Conservation (phyloP, 2,797 vertebrate genomes). For the Pygocentrus nattereri region DNA sequence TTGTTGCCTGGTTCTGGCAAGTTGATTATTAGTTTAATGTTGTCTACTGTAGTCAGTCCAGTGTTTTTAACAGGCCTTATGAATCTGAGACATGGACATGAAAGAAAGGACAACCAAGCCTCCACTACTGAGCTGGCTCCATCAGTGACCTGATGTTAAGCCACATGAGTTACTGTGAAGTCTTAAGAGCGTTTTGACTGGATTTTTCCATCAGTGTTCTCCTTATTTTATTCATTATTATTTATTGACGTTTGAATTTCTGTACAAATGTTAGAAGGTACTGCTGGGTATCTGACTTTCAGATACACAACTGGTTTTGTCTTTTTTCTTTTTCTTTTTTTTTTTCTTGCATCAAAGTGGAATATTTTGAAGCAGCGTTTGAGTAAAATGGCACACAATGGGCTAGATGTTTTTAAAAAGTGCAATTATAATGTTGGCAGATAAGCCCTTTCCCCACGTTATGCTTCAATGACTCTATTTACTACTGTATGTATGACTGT, state of each 20-base stretch:
- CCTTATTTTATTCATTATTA: slow-evolving; percentile 47
- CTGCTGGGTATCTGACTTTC: slow-evolving; percentile 35
- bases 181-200: slow-evolving; percentile 46
- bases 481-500: slow-evolving; percentile 76
- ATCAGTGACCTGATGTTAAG: slow-evolving; percentile 38
- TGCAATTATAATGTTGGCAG: slow-evolving; percentile 82
- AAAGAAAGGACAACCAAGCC: not conserved
- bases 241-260: slow-evolving; percentile 54
- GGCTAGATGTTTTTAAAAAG: slow-evolving; percentile 81
- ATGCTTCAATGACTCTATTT: slow-evolving; percentile 75
- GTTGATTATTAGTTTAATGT: slow-evolving; percentile 26
- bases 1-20: slow-evolving; percentile 26
- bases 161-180: slow-evolving; percentile 48
- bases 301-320: slow-evolving; percentile 9
- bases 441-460: slow-evolving; percentile 73
- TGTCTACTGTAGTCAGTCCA: slow-evolving; percentile 47
- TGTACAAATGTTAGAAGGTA: slow-evolving; percentile 39
- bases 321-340: slow-evolving; percentile 14
- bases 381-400: slow-evolving; percentile 64
- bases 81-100: slow-evolving; percentile 33
- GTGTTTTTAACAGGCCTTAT: slow-evolving; percentile 30
- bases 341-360: slow-evolving; percentile 58
- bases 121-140: slow-evolving; percentile 41
- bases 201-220: slow-evolving; percentile 32
- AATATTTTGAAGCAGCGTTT: slow-evolving; percentile 43